Percentiles rank a stretch among this genome's conserved stretches.
Conservation (phyloP, 2,888 invertebrate species). For the Tinea pellionella region DNA sequence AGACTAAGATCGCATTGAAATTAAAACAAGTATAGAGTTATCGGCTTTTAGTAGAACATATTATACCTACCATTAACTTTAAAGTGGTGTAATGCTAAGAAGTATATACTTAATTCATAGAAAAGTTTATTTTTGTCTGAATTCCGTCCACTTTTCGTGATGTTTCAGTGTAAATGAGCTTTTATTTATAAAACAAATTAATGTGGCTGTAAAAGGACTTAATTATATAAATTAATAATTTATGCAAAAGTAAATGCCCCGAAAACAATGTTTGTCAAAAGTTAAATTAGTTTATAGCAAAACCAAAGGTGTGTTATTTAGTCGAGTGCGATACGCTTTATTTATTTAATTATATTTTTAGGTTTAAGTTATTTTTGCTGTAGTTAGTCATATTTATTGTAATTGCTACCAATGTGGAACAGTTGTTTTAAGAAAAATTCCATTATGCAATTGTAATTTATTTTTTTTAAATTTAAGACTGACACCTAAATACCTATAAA, state of each 20-base stretch:
- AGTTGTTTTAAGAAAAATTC: not conserved
- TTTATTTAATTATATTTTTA: constrained; percentile 33
- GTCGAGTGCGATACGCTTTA: constrained; percentile 67
- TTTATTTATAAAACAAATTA: too few relatives aligned
- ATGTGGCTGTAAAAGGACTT: too few relatives aligned
- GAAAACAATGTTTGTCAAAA: not conserved
- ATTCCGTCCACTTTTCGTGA: too few relatives aligned
- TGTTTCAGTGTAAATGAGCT: too few relatives aligned
- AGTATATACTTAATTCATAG: too few relatives aligned
- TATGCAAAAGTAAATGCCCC: too few relatives aligned
- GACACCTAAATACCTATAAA: not conserved
- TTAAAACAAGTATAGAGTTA: not conserved
- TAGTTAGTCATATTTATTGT: not conserved
- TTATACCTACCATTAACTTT: too few relatives aligned
- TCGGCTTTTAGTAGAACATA: too few relatives aligned
- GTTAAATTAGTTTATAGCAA: constrained; percentile 39
- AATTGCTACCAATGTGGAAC: not conserved
- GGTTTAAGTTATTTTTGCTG: not conserved
- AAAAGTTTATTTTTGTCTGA: too few relatives aligned
- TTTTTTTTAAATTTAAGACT: not conserved
- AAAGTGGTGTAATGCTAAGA: too few relatives aligned
- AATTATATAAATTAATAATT: too few relatives aligned
- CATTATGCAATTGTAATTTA: not conserved
- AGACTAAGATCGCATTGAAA: too few relatives aligned
- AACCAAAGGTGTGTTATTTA: constrained; percentile 65